Conservation (phyloP, 2,113 vertebrate genomes). For the Neolamprologus toae region DNA sequence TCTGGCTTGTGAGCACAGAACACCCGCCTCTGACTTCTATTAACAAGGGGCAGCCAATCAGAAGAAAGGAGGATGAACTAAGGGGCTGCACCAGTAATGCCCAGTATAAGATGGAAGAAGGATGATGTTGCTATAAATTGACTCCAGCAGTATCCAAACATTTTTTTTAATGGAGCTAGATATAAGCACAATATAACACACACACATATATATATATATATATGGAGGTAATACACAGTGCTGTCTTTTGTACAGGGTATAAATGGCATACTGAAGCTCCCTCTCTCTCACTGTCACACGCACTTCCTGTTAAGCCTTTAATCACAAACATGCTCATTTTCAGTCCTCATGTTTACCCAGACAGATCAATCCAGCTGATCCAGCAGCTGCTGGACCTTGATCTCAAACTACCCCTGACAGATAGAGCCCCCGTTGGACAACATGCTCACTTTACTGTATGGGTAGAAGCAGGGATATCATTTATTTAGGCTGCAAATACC, state of each 20-base stretch:
- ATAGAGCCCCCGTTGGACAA: background rate
- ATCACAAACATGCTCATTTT: slow-evolving; percentile 5
- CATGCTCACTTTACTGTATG: background rate
- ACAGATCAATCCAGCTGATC: slow-evolving; percentile 32
- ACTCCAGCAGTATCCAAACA: background rate
- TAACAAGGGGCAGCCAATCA: background rate
- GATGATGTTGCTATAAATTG: background rate
- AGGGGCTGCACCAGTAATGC: background rate
- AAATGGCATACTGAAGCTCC: background rate
- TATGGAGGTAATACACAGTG: background rate
- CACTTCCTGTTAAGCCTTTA: background rate
- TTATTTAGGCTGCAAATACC: background rate
- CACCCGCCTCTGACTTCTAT: background rate
- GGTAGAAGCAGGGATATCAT: background rate
- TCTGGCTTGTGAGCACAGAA: background rate
- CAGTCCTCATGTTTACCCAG: slow-evolving; percentile 15
- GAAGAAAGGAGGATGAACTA: background rate
- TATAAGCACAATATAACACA: background rate
- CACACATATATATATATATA: background rate
- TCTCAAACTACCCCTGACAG: background rate
- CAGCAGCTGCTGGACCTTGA: slow-evolving; percentile 11
- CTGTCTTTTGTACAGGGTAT: background rate
- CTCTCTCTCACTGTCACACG: background rate
- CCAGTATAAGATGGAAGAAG: background rate
- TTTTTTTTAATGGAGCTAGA: background rate